Evolutionary conservation across 2,888 invertebrate species (phyloP), one percentile per base, ranked within the genome.

Genomic region (Trachelus iudaicus): DNA sequence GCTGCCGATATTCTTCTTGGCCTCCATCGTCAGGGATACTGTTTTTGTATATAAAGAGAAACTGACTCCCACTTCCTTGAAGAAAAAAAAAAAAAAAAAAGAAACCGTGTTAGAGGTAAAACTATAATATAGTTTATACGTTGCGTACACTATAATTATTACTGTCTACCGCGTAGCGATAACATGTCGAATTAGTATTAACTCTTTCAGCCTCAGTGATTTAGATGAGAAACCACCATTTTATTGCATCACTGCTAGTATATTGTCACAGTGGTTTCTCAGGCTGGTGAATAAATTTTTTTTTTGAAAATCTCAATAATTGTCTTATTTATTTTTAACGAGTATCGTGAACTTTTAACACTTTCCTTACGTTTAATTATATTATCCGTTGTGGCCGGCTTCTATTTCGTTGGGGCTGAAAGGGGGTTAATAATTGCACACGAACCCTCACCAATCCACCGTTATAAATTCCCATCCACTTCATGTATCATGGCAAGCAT

Each of bases 131-230:
- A 85, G 83, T 85, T 85, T 86, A 81, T 85, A 85, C 81, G 85
- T 84, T 85, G 82, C 82, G 80, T 86, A 86, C 85, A 83, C 81
- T 85, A 85, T 83, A 82, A 83, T 79, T 82, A 85, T 85, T 82
- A 85, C 82, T 85, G 84, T 87, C 86, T 85, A 87, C 85, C 79
- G 82, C 83, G 82, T 86, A 86, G 85, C 83, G 83, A 85, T 85
- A 84, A 83, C 81, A 84, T 84, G 84, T 84, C 84, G 82, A 80
- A 85, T 78, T 86, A 85, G 85, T 85, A 84, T 79, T 81, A 79
- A 80, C 76, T 75, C 80, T 78, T 69, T 80, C 69, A 79, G 73
- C 56, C 56, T 23, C 56, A 56, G 56, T 56, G 23, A 56, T 56
- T 56, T 56, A 56, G 56, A 56, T 56, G 56, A 23, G 56, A 56